phyloP scores from a whole-genome alignment of 2,888 invertebrate genomes.

The Dromius quadrimaculatus region DNA sequence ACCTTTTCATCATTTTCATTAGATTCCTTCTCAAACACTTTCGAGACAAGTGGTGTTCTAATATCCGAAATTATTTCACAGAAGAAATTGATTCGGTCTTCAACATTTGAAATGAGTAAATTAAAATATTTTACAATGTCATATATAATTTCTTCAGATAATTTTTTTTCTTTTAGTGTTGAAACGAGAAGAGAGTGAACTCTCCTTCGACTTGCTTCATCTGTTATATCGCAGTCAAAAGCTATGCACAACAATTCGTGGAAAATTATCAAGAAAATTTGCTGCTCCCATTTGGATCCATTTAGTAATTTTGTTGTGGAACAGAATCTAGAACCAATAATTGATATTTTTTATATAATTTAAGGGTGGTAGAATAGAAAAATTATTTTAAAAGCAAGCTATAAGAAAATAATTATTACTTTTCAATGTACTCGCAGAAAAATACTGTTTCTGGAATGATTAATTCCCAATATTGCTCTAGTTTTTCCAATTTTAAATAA shows the following conservation, averaged over 20 bases:
- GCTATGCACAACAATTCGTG: slow-evolving; percentile 9
- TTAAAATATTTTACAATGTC: slow-evolving; percentile 30
- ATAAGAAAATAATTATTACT: slow-evolving; percentile 37
- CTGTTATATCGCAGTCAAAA: slow-evolving; percentile 29
- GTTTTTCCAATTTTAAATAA: slow-evolving; percentile 2
- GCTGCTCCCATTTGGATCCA: slow-evolving; percentile 25
- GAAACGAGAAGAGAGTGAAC: slow-evolving; percentile 9
- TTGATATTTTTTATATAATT: too few species aligned
- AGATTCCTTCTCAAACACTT: slow-evolving; percentile 1
- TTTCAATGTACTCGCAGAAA: slow-evolving; percentile 27
- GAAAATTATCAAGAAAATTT: slow-evolving; percentile 14
- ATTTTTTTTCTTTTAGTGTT: slow-evolving; percentile 31
- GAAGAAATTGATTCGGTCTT: slow-evolving; percentile 28
- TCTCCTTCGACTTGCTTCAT: slow-evolving; percentile 30
- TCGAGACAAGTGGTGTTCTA: slow-evolving; percentile 16
- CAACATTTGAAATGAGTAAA: slow-evolving; percentile 21
- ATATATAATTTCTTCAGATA: slow-evolving; percentile 25
- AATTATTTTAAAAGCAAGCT: too few species aligned
- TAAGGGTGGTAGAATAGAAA: not conserved
- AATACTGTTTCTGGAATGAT: slow-evolving; percentile 38
- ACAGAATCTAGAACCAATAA: slow-evolving; percentile 30
- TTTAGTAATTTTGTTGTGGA: slow-evolving; percentile 11
- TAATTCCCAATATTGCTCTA: slow-evolving; percentile 37
- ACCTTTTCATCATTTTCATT: slow-evolving; percentile 27
- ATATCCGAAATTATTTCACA: slow-evolving; percentile 39